Conservation (phyloP, 2,888 invertebrate genomes). For the Brachycybe producta region DNA sequence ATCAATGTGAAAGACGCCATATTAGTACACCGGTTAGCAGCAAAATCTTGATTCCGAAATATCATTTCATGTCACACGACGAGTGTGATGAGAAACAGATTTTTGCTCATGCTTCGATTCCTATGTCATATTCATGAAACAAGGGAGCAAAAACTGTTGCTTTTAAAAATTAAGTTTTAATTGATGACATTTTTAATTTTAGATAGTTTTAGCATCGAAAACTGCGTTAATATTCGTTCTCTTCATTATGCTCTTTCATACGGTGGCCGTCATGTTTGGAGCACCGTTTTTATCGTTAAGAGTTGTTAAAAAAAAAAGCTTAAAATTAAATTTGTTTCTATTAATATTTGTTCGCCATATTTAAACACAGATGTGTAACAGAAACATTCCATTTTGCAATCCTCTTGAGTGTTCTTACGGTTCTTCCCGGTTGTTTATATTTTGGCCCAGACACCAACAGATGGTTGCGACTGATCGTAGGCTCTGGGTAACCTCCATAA, state of each 20-base stretch:
- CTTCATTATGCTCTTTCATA: not conserved
- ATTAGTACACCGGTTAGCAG: no score
- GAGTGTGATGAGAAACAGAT: no score
- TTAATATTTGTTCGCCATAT: not conserved
- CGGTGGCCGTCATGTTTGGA: not conserved
- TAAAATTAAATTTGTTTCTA: not conserved
- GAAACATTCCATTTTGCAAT: slow-evolving; percentile 1
- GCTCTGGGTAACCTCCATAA: not conserved
- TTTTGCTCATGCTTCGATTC: no score
- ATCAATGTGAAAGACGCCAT: no score
- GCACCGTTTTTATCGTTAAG: not conserved
- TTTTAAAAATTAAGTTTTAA: no score
- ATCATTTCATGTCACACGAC: no score
- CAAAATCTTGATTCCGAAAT: no score
- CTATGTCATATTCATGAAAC: no score
- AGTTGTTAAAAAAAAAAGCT: not conserved
- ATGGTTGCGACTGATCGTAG: not conserved
- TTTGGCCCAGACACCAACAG: not conserved
- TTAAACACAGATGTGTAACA: not conserved
- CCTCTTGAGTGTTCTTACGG: not conserved
- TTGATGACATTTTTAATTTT: no score
- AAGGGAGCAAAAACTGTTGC: no score
- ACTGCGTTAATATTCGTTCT: not conserved
- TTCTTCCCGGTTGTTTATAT: not conserved
- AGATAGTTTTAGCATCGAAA: no score